Evolutionary conservation across 2,888 invertebrate species (phyloP).

Genomic region (Branchipolynoe longqiensis): DNA sequence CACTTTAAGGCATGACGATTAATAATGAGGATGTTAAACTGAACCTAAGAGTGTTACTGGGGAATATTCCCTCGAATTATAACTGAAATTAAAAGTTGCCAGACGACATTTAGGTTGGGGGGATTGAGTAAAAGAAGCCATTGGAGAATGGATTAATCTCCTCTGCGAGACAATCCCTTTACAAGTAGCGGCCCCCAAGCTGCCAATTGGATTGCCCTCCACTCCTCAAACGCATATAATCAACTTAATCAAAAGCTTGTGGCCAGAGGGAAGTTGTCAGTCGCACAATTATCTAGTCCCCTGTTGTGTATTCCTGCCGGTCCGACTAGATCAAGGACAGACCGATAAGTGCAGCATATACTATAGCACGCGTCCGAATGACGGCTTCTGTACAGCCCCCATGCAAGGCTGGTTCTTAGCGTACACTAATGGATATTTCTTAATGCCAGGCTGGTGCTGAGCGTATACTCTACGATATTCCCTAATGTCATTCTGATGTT

Average conservation of each 20-base stretch:
- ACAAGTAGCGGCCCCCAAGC: not conserved
- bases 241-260: slow-evolving; percentile 46
- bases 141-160: slow-evolving; percentile 17
- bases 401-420: too few species aligned
- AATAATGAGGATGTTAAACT: too few species aligned
- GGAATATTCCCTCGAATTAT: too few species aligned
- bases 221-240: slow-evolving; percentile 19
- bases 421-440: too few species aligned
- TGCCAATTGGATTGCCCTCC: slow-evolving; percentile 2
- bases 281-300: not conserved
- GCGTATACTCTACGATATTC: too few species aligned
- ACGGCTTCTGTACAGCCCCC: not conserved
- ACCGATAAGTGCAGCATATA: not conserved
- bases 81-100: too few species aligned
- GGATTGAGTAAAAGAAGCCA: not conserved
- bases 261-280: not conserved
- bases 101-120: too few species aligned
- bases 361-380: not conserved
- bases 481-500: too few species aligned
- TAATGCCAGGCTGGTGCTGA: too few species aligned
- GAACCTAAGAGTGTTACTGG: too few species aligned
- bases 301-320: not conserved
- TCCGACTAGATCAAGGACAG: not conserved
- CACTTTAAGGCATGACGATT: too few species aligned
- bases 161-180: slow-evolving; percentile 35